Evolutionary conservation across 2,888 invertebrate species (phyloP), one percentile per base, ranked within the genome.

Genomic region (Drosophila cracens): DNA sequence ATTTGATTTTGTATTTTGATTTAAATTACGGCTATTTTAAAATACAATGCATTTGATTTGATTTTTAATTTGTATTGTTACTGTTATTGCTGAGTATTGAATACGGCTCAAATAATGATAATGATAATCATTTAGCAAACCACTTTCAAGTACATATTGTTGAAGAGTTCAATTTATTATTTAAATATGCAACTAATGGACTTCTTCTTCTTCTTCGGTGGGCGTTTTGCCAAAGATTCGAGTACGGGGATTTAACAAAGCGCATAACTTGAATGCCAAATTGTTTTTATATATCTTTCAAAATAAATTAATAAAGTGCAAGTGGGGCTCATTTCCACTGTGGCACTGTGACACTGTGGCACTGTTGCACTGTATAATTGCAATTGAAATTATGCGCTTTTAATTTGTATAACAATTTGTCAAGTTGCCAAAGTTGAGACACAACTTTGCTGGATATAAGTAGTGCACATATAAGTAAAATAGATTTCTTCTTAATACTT

Each of bases 191-290:
- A 78, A 76, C 76, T 54, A 48, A 76, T 71, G 38, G 29, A 70
- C 59, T 70, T 5, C 27, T 27, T 27, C 33, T 11, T 4, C 33
- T 33, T 31, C 31, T 10, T 81, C 85, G 85, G 85, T 85, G 85
- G 85, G 83, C 87, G 71, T 82, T 75, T 78, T 84, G 82, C 85
- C 81, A 87, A 84, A 84, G 76, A 74, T 82, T 72, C 59, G 68
- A 68, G 49, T 72, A 48, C 13, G 43, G 57, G 36, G 10, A 52
- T 64, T 49, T 46, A 60, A 33, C 51, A 52, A 52, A 65, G 74
- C 83, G 74, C 51, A 66, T 69, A 66, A 64, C 70, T 77, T 68
- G 66, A 70, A 48, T 65, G 43, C 77, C 70, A 53, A n/a, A n/a
- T 11, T 36, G 0, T 51, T 6, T 8, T 52, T 13, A n/a, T 33